Evolutionary conservation across 2,797 vertebrate species (phyloP).

Genomic region (Tiaroga cobitis): DNA sequence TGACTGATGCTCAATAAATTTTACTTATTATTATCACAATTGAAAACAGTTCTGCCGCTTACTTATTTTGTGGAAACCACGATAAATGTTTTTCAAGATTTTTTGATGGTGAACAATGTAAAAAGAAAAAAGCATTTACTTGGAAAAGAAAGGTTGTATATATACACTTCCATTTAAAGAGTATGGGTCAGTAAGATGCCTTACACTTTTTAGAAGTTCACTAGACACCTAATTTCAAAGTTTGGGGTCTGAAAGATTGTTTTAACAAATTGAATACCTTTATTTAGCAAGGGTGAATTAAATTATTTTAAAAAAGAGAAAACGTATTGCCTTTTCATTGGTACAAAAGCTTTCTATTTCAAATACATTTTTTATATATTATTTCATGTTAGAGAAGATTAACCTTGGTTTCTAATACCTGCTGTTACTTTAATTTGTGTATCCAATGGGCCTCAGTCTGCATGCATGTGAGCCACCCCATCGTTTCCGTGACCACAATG

Average conservation of each 20-base stretch:
- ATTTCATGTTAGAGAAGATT: not conserved
- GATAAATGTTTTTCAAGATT: not conserved
- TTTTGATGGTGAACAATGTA: not conserved
- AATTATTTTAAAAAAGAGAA: not conserved
- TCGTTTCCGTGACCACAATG: slow-evolving; percentile 54
- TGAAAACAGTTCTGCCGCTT: too few relatives aligned
- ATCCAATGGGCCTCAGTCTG: slow-evolving; percentile 33
- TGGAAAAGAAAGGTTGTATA: not conserved
- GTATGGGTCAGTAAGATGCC: too few relatives aligned
- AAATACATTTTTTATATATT: not conserved
- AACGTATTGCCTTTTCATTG: not conserved
- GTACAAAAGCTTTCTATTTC: not conserved
- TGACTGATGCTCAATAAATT: not conserved
- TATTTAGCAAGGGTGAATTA: not conserved
- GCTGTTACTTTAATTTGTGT: slow-evolving; percentile 28
- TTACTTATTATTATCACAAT: not conserved
- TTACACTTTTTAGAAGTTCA: too few relatives aligned
- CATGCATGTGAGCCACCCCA: slow-evolving; percentile 9
- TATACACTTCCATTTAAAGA: too few relatives aligned
- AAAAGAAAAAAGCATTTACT: not conserved
- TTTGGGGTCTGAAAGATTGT: not conserved
- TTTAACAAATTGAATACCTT: not conserved
- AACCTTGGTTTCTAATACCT: not conserved
- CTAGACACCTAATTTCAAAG: not conserved
- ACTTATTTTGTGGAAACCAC: not conserved